These are phyloP conservation scores for Campylorhamphus procurvoides DNA, from an alignment of 2,113 vertebrate genomes.

Conservation along the genomic window DNA sequence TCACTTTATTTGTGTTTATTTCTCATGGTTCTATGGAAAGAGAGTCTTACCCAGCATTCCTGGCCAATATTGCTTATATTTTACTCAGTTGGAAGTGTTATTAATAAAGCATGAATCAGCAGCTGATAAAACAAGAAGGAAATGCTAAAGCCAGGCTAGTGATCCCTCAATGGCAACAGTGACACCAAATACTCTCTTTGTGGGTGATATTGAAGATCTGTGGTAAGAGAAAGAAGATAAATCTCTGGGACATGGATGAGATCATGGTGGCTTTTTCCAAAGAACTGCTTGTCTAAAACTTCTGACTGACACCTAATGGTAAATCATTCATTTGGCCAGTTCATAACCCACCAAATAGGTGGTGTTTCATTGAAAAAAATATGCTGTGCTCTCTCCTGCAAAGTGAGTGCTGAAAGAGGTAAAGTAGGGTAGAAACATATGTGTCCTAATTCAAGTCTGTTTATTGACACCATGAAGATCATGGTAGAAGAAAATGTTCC, in stretches of 20 bases:
- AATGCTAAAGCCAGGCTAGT: background rate
- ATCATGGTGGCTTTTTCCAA: background rate
- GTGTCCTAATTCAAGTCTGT: background rate
- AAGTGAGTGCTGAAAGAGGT: background rate
- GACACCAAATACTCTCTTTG: background rate
- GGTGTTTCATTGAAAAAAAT: background rate
- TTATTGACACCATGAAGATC: background rate
- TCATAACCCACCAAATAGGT: background rate
- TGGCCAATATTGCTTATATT: background rate
- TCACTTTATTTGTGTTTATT: background rate
- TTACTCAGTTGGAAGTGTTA: background rate
- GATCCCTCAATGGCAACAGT: background rate
- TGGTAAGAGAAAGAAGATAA: background rate
- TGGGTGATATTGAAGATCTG: background rate
- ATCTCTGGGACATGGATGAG: background rate
- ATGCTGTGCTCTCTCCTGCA: background rate
- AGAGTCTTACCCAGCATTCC: background rate
- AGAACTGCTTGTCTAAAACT: background rate
- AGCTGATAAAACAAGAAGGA: background rate
- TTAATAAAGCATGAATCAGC: background rate
- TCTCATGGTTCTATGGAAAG: background rate
- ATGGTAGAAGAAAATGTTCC: background rate
- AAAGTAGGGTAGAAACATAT: background rate
- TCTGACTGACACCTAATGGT: background rate
- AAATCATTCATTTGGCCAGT: background rate